Evolutionary conservation across 2,113 vertebrate genomes (phyloP), one percentile per base, ranked within the genome.

Genomic region (Astur gentilis): DNA sequence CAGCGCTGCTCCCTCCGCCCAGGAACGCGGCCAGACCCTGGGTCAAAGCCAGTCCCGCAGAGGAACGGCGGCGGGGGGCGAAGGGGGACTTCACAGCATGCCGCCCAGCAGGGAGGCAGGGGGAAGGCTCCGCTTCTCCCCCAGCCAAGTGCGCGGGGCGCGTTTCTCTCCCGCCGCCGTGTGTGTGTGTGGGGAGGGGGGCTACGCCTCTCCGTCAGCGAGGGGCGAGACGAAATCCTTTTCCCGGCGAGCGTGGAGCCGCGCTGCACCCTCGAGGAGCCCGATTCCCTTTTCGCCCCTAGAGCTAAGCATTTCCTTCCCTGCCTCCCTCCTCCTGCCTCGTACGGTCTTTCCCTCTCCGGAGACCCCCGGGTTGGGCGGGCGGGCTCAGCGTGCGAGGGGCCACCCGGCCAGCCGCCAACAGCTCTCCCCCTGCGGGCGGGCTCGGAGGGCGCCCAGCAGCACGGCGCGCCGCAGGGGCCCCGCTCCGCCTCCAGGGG

Each of bases 321-420:
- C 76, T 7, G 42, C 32, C 54, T 20, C 21, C 23, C 32, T 17
- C 31, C 17, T 26, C 13, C 66, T 7, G 66, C 65, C 65, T 42
- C n/a, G 2, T 5, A 5, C 12, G 12, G 17, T 1, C 7, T 9
- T 2, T 9, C 17, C 21, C 13, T 10, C 11, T 10, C 10, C 40
- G 11, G 7, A 12, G 11, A 11, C 18, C 18, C 4, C 36, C 7
- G 6, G 12, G 38, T 38, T 38, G 38, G 38, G 8, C 29, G 26
- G 42, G 25, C 11, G 26, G 26, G 13, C 11, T 44, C n/a, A 6
- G 34, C 1, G 36, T 3, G 20, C 20, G 40, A 18, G 15, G 16
- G 13, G 13, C 15, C 55, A 3, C 17, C 23, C 18, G 22, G 27
- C 11, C 26, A 25, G 19, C 19, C 23, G 6, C 38, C 7, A 26